These are phyloP conservation scores for Campopleginae sp. DNA, from an alignment of 2,888 invertebrate species.

Conservation along the genomic window DNA sequence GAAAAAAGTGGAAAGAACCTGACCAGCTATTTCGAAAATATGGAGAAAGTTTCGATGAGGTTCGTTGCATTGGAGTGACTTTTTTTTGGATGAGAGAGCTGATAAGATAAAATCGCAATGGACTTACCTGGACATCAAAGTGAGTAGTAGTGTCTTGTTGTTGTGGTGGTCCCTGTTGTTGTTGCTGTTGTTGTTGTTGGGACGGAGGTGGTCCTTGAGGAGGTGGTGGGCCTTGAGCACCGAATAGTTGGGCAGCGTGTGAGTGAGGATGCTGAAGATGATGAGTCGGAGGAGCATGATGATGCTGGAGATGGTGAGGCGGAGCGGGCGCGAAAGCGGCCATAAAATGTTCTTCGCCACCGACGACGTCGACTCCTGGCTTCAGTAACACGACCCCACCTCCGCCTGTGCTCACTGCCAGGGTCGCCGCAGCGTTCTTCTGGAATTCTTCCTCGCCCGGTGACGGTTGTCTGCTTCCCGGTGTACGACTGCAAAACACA, in stretches of 20 bases:
- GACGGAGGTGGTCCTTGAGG: slow-evolving; percentile 82
- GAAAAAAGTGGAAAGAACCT: background rate
- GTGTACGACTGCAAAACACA: slow-evolving; percentile 90
- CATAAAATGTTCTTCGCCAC: slow-evolving; percentile 83
- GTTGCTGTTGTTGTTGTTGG: slow-evolving; percentile 82
- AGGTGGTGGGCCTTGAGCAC: slow-evolving; percentile 81
- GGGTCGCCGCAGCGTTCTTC: slow-evolving; percentile 85
- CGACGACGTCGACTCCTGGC: slow-evolving; percentile 84
- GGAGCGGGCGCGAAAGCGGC: slow-evolving; percentile 84
- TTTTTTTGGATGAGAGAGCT: background rate
- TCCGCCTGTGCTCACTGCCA: slow-evolving; percentile 81
- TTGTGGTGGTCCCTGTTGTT: slow-evolving; percentile 83
- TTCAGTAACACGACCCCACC: slow-evolving; percentile 85
- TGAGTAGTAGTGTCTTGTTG: slow-evolving; percentile 82
- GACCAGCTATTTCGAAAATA: background rate
- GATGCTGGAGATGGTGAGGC: slow-evolving; percentile 85
- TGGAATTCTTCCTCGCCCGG: slow-evolving; percentile 93
- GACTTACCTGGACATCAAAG: slow-evolving; percentile 82
- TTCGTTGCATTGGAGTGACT: background rate
- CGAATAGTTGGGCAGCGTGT: slow-evolving; percentile 84
- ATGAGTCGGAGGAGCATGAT: slow-evolving; percentile 85
- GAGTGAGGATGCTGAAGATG: slow-evolving; percentile 85
- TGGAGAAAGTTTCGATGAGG: too few relatives aligned
- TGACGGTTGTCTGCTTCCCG: slow-evolving; percentile 96
- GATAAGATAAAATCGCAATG: background rate